phyloP scores from a whole-genome alignment of 2,888 invertebrate genomes.

The Parapristionchus giblindavisi region DNA sequence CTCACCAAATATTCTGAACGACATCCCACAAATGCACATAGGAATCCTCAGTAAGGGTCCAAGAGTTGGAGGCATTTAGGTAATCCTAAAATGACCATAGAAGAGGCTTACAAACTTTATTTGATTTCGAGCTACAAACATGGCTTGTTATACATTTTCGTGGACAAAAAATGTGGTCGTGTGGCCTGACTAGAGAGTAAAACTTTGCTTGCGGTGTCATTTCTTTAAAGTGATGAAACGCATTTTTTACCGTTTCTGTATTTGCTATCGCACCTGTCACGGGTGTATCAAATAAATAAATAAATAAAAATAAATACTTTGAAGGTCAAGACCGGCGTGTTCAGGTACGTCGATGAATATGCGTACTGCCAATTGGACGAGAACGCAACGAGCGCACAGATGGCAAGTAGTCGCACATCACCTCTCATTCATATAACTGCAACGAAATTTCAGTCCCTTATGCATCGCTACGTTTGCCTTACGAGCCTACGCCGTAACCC shows the following conservation, averaged over 20 bases:
- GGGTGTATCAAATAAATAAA: no score
- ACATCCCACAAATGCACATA: slow-evolving; percentile 51
- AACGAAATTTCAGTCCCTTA: no score
- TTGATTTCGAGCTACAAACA: neutral
- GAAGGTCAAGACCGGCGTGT: slow-evolving; percentile 26
- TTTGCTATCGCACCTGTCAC: no score
- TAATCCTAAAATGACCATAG: neutral
- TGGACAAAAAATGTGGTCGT: no score
- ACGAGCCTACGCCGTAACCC: no score
- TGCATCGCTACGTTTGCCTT: no score
- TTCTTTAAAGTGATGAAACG: no score
- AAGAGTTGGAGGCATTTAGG: slow-evolving; percentile 8
- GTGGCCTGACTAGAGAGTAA: no score
- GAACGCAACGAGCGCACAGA: slow-evolving; percentile 3
- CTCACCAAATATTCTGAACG: slow-evolving; percentile 59
- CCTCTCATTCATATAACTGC: no score
- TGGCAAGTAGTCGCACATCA: neutral
- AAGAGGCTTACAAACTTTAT: neutral
- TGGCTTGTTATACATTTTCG: no score
- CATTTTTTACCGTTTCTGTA: no score
- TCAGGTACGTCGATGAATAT: slow-evolving; percentile 29
- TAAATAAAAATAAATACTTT: slow-evolving; percentile 15
- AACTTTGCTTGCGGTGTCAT: no score
- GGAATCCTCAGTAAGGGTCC: neutral
- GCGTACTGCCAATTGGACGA: slow-evolving; percentile 37